These are phyloP conservation scores for Malaclemys terrapin DNA, from an alignment of 2,113 vertebrate genomes.

Conservation along the genomic window DNA sequence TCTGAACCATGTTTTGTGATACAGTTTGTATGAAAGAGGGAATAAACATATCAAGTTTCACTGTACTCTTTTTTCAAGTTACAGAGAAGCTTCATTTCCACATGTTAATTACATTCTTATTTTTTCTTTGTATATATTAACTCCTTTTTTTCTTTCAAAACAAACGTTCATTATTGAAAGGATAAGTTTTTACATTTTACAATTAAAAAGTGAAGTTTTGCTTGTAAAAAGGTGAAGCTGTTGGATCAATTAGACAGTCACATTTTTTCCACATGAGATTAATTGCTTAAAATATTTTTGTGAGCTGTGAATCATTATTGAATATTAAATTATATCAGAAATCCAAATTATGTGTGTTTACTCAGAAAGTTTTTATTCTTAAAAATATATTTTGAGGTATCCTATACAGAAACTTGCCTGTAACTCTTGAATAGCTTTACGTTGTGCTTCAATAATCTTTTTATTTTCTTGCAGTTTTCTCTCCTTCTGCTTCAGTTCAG, in stretches of 20 bases:
- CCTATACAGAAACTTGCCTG: conserved; percentile 83
- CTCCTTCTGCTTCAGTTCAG: conserved; percentile 88
- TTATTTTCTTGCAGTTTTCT: conserved; percentile 89
- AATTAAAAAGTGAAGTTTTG: conserved; percentile 1
- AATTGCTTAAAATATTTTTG: not conserved
- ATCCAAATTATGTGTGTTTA: not conserved
- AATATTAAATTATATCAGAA: conserved; percentile 7
- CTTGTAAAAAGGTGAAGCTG: not conserved
- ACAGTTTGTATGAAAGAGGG: not conserved
- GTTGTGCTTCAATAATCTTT: conserved; percentile 90
- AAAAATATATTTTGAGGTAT: not conserved
- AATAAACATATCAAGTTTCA: not conserved
- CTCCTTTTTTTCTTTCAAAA: not conserved
- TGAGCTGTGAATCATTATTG: not conserved
- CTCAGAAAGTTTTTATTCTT: not conserved
- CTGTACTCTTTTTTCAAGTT: not conserved
- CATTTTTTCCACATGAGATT: not conserved
- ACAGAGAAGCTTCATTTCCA: not conserved
- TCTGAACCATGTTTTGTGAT: not conserved
- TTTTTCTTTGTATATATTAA: not conserved
- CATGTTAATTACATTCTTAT: not conserved
- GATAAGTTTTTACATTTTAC: not conserved
- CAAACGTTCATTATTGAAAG: not conserved
- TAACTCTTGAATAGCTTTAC: conserved; percentile 93
- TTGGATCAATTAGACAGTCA: not conserved